Evolutionary conservation across 53 echinoderm and acorn worm species (phyloP), one percentile per base, ranked within the genome.

Genomic region (Paracentrotus lividus): DNA sequence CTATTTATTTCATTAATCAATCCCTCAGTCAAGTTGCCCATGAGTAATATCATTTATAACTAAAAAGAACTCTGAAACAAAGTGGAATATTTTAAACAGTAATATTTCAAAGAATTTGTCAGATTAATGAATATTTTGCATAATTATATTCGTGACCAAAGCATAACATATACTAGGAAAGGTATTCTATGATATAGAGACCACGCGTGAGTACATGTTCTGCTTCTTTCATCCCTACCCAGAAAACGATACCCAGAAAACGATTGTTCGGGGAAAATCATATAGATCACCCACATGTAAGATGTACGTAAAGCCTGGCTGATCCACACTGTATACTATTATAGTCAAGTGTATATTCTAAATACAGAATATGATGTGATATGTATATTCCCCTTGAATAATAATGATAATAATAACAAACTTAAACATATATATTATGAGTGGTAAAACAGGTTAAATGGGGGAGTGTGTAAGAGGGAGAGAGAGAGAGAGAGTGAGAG

Each of bases 251-350:
- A n/a, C 31, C 32, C 3, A 20, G 36, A 81, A 34, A 14, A 81
- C 26, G n/a, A 47, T n/a, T 26, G 45, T 81, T 81, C 81, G 26
- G 10, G 26, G 81, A 81, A 81, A n/a, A 36, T 18, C 38, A 8
- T n/a, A 47, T 44, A 47, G 15, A 4, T n/a, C 81, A 81, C 47
- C 81, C 47, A 81, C 44, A 47, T n/a, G n/a, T n/a, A n/a, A 23
- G 27, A 8, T n/a, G 26, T 14, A 81, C n/a, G 40, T n/a, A 81
- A 81, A 81, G 44, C 81, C 81, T 10, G 26, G n/a, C 47, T 81
- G 81, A 81, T 81, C 81, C 81, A 45, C 14, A 5, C 26, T 81
- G 81, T 33, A 81, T 81, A 45, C 45, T n/a, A n/a, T n/a, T n/a
- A n/a, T n/a, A n/a, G 47, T 81, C 23, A 81, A n/a, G 44, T 24